Base-by-base conservation (phyloP, 2,113 vertebrate species). In the Podarcis muralis region DNA sequence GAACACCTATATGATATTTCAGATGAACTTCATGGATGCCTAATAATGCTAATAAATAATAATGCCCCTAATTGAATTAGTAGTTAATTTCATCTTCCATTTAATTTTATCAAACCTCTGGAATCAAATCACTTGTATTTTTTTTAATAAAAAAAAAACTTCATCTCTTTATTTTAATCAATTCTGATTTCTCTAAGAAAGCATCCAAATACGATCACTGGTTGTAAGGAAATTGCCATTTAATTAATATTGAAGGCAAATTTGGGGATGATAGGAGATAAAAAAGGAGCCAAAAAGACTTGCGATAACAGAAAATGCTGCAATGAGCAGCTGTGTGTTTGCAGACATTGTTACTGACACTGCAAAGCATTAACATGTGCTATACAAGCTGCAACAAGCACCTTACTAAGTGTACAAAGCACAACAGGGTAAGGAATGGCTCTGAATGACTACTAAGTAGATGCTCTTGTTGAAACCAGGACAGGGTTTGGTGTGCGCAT, bases 101-200 rank as follows among this genome's bases (percentile, higher is more conserved):
- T 89, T 83, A 88, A 86, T 92, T 90, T 92, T 89, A 86, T 91
- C 69, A 75, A 91, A 93, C 6, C 68, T 90, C 88, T 85, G 30
- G 27, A 66, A 92, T 65, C 35, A 90, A 92, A 68, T 87, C 81
- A 88, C 69, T 82, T 85, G 32, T 92, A 90, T 87, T 83, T 87
- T 77, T 79, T 37, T 91, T 88, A 87, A 83, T 81, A 90, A 76
- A 91, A 95, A 84, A 84, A 74, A 35, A 88, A 78, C 57, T 79
- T 90, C 83, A 84, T 69, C 72, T 86, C 93, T 32, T 1, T 83
- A 90, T 87, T 93, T 92, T 92, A 84, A 93, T 82, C 30, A 90
- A 0, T 83, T 37, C 74, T 84, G 78, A 89, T 53, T 81, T 62
- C 35, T 37, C 68, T 75, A n/a, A 13, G 69, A 9, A 88, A 87